Evolutionary conservation across 2,797 vertebrate species (phyloP).

Genomic region (Percopsis omiscomaycus): DNA sequence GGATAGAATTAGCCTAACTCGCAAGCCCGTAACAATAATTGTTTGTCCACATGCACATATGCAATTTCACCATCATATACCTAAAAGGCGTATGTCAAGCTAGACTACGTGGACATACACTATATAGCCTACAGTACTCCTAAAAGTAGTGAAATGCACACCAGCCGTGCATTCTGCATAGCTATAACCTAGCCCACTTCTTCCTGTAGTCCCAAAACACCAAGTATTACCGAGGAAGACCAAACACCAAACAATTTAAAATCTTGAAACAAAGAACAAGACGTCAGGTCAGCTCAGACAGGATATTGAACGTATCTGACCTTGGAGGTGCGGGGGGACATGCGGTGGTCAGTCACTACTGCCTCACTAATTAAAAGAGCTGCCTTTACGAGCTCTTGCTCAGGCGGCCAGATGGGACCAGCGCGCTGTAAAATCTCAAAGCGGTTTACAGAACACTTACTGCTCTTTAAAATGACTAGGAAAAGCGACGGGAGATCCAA

Average conservation of each 20-base stretch:
- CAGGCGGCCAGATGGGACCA: constrained; percentile 65
- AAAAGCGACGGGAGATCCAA: constrained; percentile 25
- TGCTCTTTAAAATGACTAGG: constrained; percentile 45
- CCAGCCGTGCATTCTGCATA: no score
- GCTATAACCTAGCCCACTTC: no score
- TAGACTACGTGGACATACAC: no score
- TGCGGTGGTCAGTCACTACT: constrained; percentile 42
- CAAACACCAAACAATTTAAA: not conserved
- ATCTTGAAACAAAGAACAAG: not conserved
- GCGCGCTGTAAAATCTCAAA: constrained; percentile 54
- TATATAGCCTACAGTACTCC: no score
- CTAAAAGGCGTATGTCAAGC: no score
- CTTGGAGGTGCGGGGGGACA: constrained; percentile 23
- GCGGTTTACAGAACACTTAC: constrained; percentile 58
- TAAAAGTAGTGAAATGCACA: no score
- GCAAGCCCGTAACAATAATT: not conserved
- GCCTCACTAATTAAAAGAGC: constrained; percentile 57
- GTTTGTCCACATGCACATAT: not conserved
- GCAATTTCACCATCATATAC: no score
- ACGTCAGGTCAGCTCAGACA: not conserved
- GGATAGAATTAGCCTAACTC: not conserved
- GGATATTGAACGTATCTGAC: constrained; percentile 44
- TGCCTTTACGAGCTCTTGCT: constrained; percentile 53
- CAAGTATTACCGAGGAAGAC: not conserved
- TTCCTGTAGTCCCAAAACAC: no score